Evolutionary conservation across 2,888 invertebrate genomes (phyloP).

Genomic region (Toxonevra muliebris): DNA sequence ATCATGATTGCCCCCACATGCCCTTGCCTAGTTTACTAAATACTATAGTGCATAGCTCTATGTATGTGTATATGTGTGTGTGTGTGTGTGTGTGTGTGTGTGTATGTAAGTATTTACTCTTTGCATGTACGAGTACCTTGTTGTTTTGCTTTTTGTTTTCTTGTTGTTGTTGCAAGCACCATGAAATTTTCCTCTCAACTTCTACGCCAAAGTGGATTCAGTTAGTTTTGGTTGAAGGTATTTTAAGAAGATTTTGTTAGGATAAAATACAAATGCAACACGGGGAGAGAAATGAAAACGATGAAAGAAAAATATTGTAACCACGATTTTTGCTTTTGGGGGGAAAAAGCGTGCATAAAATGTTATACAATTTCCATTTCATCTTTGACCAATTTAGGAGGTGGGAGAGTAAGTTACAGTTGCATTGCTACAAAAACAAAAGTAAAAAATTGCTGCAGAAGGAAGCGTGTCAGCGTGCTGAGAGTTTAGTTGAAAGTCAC

Average conservation of each 20-base stretch:
- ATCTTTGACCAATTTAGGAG: background rate
- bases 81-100: too few species aligned
- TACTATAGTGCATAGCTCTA: too few species aligned
- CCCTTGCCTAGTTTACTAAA: too few species aligned
- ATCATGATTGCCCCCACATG: too few species aligned
- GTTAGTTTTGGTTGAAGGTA: too few species aligned
- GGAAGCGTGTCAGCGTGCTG: background rate
- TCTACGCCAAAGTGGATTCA: too few species aligned
- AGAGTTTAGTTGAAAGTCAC: too few species aligned
- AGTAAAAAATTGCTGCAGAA: background rate
- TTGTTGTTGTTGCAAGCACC: background rate
- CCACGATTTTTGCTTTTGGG: background rate
- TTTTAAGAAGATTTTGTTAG: too few species aligned
- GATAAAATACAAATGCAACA: background rate
- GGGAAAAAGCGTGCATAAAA: background rate
- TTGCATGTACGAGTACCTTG: background rate
- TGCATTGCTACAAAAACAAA: background rate
- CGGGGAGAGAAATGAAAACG: background rate
- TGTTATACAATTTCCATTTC: background rate
- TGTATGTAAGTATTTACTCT: background rate
- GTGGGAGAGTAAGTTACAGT: background rate
- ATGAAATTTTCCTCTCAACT: too few species aligned
- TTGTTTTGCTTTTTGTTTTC: background rate
- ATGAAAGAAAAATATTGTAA: background rate
- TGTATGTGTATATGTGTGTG: too few species aligned